A percentile compares a stretch with the other conserved stretches of the same genome.
Evolutionary conservation across 2,113 vertebrate genomes (phyloP).

Genomic region (Xiphophorus couchianus): DNA sequence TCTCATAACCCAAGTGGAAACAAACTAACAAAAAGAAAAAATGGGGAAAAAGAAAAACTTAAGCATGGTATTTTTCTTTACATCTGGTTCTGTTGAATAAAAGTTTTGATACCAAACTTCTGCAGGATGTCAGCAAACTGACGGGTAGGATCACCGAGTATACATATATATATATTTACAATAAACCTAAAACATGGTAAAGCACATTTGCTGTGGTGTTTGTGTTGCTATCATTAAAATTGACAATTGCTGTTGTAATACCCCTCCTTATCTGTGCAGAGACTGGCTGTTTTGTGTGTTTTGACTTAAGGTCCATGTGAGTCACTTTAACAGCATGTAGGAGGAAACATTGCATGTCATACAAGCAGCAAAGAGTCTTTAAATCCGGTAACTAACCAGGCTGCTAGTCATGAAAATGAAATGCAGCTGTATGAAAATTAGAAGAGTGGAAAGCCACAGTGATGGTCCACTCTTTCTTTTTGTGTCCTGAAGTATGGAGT

Average conservation of each 20-base stretch:
- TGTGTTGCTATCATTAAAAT: background rate
- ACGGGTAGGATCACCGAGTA: conserved; percentile 68
- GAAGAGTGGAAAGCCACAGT: background rate
- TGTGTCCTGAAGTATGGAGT: no score
- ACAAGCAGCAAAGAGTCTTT: background rate
- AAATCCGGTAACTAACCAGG: background rate
- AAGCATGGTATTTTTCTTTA: conserved; percentile 68
- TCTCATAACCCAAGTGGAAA: conserved; percentile 34
- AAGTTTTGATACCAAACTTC: conserved; percentile 78
- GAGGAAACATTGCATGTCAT: conserved; percentile 17
- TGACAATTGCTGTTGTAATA: background rate
- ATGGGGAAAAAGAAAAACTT: background rate
- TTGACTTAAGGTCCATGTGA: conserved; percentile 16
- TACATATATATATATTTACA: conserved; percentile 83
- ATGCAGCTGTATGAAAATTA: background rate
- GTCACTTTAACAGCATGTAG: conserved; percentile 17
- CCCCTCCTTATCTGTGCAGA: background rate
- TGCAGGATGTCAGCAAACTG: conserved; percentile 80
- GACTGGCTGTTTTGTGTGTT: background rate
- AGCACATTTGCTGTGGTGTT: conserved; percentile 15
- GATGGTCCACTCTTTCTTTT: background rate
- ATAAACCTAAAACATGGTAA: conserved; percentile 76
- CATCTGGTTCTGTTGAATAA: conserved; percentile 54
- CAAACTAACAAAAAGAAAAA: background rate
- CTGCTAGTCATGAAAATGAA: background rate